Evolutionary conservation across 92 coral and sea anemone species (phyloP).

Genomic region (Bergia sp.): DNA sequence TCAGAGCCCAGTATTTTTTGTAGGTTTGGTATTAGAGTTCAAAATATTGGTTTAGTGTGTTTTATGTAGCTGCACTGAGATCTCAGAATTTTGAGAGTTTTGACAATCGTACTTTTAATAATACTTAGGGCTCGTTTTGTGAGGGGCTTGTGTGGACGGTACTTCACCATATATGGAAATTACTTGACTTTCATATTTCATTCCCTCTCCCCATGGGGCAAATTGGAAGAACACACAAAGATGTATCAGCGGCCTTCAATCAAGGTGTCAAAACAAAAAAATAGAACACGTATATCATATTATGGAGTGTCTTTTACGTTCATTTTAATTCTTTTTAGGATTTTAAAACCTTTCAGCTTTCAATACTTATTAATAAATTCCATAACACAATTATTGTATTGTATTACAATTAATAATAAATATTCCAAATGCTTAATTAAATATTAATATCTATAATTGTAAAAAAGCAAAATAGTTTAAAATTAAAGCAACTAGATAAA

Average conservation of each 20-base stretch:
- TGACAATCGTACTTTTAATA: too few species aligned
- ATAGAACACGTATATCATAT: background rate
- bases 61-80: too few species aligned
- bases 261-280: background rate
- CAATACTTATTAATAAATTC: background rate
- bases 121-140: background rate
- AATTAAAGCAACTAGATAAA: background rate
- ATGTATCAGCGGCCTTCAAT: background rate
- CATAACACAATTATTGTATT: background rate
- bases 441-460: background rate
- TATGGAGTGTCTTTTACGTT: background rate
- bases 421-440: constrained; percentile 10
- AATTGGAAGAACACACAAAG: background rate
- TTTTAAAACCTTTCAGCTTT: background rate
- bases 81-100: too few species aligned
- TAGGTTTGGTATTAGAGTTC: too few species aligned
- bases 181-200: too few species aligned
- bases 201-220: background rate
- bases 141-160: background rate
- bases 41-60: too few species aligned
- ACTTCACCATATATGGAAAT: background rate
- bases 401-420: background rate
- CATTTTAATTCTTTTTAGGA: constrained; percentile 1
- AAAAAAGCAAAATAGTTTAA: background rate
- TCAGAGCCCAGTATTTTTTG: too few species aligned